Base-by-base conservation (phyloP, 2,888 invertebrate genomes). In the Fragum whitleyi region DNA sequence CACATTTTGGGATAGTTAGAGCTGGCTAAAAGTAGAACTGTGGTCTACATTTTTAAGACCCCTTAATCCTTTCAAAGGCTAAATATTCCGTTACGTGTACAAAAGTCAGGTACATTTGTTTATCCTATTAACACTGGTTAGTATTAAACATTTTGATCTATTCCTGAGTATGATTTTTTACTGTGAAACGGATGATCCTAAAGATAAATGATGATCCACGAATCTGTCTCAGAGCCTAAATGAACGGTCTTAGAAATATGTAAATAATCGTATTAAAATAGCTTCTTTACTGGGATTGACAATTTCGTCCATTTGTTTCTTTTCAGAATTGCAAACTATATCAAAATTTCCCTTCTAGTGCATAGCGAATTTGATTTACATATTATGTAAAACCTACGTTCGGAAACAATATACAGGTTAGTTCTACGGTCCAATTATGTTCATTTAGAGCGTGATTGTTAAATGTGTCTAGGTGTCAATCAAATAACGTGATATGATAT, bases 1-100 rank as follows among this genome's bases (percentile, higher is more conserved):
- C n/a, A n/a, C n/a, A n/a, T n/a, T n/a, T n/a, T n/a, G n/a, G n/a
- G n/a, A n/a, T 59, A 59, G 59, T 59, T n/a, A 16, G 9, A 14
- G 59, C 26, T 28, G 14, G 28, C 7, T 26, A 28, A 59, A 59
- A 26, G 26, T 59, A 26, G 59, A 59, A 26, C 59, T 59, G 59
- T 16, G 59, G 59, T 59, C 59, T 59, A 59, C 59, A 59, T 59
- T 59, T n/a, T 59, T 59, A 59, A 59, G 21, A 23, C 59, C 59
- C 16, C 3, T 59, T 59, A 26, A 59, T 26, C 28, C 16, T 26
- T 28, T 14, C 59, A 59, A 59, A 59, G 59, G 26, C 26, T 59
- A 28, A 21, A n/a, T 21, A 59, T 59, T 59, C 26, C 59, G 1
- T 16, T 26, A 16, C 6, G 26, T 59, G 28, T 59, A 21, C 59